Evolutionary conservation across 2,888 invertebrate genomes (phyloP).

Genomic region (Dicycla oo): DNA sequence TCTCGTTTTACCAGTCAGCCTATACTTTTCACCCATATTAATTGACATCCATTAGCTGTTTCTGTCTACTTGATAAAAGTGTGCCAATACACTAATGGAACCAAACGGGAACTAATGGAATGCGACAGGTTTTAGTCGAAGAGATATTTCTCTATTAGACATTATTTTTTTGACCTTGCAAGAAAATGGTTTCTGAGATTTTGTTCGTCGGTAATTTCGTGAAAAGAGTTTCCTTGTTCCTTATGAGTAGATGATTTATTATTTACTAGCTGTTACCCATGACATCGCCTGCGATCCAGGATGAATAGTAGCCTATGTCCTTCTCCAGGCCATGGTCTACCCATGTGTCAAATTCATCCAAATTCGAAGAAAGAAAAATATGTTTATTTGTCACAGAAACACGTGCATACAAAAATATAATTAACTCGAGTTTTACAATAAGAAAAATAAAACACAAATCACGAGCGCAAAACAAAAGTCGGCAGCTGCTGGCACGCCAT

Average conservation of each 20-base stretch:
- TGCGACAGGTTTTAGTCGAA: constrained; percentile 15
- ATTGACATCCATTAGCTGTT: constrained; percentile 39
- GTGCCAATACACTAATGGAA: constrained; percentile 53
- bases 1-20: constrained; percentile 1
- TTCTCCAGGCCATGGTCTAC: too few relatives aligned
- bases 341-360: too few relatives aligned
- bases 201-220: not conserved
- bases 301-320: too few relatives aligned
- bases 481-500: too few relatives aligned
- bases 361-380: too few relatives aligned
- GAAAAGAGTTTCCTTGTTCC: constrained; percentile 13
- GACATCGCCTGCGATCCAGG: too few relatives aligned
- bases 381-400: too few relatives aligned
- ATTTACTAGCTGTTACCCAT: too few relatives aligned
- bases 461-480: too few relatives aligned
- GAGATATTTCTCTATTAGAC: constrained; percentile 16
- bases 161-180: not conserved
- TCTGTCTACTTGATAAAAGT: constrained; percentile 21
- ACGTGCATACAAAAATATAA: too few relatives aligned
- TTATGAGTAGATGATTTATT: not conserved
- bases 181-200: constrained; percentile 18
- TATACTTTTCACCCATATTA: constrained; percentile 25
- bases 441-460: too few relatives aligned
- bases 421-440: too few relatives aligned
- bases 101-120: constrained; percentile 35